Base-by-base conservation (phyloP, 2,113 vertebrate genomes). In the Blennius ocellaris region DNA sequence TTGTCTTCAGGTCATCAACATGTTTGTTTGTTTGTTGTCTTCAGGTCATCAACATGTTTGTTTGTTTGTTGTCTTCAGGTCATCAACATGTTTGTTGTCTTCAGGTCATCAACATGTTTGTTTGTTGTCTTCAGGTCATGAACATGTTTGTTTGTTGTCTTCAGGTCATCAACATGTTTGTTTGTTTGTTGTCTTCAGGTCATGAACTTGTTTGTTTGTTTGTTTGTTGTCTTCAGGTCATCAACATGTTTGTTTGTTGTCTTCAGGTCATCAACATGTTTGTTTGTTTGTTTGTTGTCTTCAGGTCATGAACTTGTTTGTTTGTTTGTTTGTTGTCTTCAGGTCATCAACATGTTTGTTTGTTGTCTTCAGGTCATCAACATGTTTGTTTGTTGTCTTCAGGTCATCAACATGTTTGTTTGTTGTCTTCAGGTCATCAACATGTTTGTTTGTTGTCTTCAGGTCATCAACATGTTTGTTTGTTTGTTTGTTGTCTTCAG, bases 381-480 rank as follows among this genome's bases (percentile, higher is more conserved):
- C 88, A 98, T 99, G 21, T 30, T 30, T 30, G 21, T 21, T 10
- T 5, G 48, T 50, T 44, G 11, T 61, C 6, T 1, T 17, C 53
- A 99, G 97, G 97, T 98, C 0, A 97, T 96, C 97, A 98, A 97
- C 88, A 98, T 99, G 21, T 30, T 30, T 30, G 21, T 21, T 10
- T 5, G 48, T 50, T 44, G 11, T 61, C 6, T 1, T 17, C 53
- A 99, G 97, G 97, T 98, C 0, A 97, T 96, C 97, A 98, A 97
- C 88, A 98, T 99, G 21, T 30, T 30, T 30, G 21, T 21, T 10
- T 5, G 48, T 50, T 44, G 11, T 61, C 6, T 1, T 17, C 53
- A 99, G 97, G 97, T 98, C 0, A 97, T 96, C 97, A 98, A 97
- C 88, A 98, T 99, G n/a, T n/a, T n/a, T n/a, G n/a, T n/a, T n/a